Evolutionary conservation across 2,113 vertebrate species (phyloP).

Genomic region (Charina bottae): DNA sequence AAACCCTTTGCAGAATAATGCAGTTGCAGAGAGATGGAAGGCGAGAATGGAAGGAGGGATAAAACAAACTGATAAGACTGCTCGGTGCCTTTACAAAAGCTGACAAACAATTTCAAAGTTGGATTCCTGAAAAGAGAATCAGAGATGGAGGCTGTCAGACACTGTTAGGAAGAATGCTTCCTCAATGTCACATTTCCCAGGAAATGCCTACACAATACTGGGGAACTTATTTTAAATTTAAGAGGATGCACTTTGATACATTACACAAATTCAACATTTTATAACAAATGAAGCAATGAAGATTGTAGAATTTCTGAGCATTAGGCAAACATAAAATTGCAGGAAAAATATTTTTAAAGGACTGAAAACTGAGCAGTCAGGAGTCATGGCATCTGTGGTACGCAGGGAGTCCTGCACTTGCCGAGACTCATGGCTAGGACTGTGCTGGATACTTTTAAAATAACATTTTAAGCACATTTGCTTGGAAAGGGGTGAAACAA

Average conservation of each 20-base stretch:
- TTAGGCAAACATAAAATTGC: conserved; percentile 7
- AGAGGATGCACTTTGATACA: conserved; percentile 26
- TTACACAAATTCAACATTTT: background rate
- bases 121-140: conserved; percentile 37
- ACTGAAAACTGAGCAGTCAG: background rate
- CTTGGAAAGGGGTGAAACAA: background rate
- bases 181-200: background rate
- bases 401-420: background rate
- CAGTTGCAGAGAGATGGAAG: background rate
- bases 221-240: conserved; percentile 4
- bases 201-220: conserved; percentile 21
- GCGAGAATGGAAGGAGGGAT: background rate
- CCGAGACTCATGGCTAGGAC: background rate
- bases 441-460: background rate
- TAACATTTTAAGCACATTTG: background rate
- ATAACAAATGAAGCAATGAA: background rate
- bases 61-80: conserved; percentile 22
- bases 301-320: background rate
- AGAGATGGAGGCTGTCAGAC: conserved; percentile 5
- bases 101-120: conserved; percentile 30
- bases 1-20: conserved; percentile 19
- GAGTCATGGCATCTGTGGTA: background rate
- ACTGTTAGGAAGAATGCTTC: background rate
- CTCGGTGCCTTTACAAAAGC: conserved; percentile 22
- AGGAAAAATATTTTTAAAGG: background rate